These are phyloP conservation scores for Crotalus helleri DNA, from an alignment of 2,113 vertebrate genomes.

Conservation along the genomic window DNA sequence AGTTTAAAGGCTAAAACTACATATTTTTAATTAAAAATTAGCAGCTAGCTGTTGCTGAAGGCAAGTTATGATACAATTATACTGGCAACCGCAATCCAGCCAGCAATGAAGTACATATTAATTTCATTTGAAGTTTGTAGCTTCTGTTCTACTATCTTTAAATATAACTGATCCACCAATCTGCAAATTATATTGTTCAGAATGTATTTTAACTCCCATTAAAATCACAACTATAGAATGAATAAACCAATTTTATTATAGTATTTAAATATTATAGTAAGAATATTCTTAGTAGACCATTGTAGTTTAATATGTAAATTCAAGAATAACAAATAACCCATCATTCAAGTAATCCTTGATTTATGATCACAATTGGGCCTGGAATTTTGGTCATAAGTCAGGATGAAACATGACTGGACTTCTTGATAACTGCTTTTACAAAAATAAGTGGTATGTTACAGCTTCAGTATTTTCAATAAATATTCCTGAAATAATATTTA, in stretches of 20 bases:
- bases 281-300: background rate
- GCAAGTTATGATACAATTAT: background rate
- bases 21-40: background rate
- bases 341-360: background rate
- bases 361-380: background rate
- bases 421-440: background rate
- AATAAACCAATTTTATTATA: background rate
- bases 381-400: background rate
- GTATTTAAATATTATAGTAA: background rate
- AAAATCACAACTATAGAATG: background rate
- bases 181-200: background rate
- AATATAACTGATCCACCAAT: background rate
- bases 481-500: background rate
- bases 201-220: background rate
- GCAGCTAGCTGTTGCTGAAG: background rate
- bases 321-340: background rate
- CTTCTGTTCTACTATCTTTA: background rate
- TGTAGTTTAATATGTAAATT: background rate
- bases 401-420: too few species aligned
- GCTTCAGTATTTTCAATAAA: background rate
- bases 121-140: background rate
- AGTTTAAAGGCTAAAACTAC: background rate
- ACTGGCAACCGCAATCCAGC: background rate
- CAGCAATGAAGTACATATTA: background rate
- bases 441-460: background rate